Evolutionary conservation across 2,888 invertebrate genomes (phyloP).

Genomic region (Papilio protenor): DNA sequence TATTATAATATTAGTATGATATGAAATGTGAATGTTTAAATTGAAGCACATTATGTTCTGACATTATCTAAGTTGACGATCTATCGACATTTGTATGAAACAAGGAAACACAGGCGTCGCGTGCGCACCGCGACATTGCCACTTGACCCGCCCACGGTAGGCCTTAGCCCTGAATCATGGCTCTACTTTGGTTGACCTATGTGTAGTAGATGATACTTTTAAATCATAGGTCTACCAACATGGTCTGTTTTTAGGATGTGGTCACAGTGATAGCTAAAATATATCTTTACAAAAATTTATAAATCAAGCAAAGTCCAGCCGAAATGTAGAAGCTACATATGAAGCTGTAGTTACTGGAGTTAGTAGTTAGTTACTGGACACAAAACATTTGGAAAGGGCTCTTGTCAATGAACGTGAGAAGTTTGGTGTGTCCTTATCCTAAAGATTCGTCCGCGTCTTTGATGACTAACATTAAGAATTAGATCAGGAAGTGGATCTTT

Average conservation of each 20-base stretch:
- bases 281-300: neutral
- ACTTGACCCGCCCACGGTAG: constrained; percentile 36
- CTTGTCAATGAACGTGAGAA: neutral
- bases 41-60: too few relatives aligned
- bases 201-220: neutral
- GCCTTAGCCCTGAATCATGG: constrained; percentile 41
- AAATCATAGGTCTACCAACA: neutral
- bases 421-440: neutral
- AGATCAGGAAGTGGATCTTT: constrained; percentile 21
- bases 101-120: constrained; percentile 16
- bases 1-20: too few relatives aligned
- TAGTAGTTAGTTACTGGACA: neutral
- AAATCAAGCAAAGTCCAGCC: neutral
- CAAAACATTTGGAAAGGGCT: neutral
- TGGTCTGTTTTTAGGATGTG: neutral
- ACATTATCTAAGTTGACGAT: neutral
- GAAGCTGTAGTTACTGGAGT: too few relatives aligned
- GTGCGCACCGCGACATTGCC: constrained; percentile 37
- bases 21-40: too few relatives aligned
- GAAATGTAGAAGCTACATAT: neutral
- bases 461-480: constrained; percentile 22
- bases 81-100: neutral
- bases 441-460: neutral
- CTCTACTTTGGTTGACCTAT: neutral
- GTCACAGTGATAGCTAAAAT: neutral